phyloP scores from a whole-genome alignment of 2,888 invertebrate genomes.

The Spodoptera exigua region DNA sequence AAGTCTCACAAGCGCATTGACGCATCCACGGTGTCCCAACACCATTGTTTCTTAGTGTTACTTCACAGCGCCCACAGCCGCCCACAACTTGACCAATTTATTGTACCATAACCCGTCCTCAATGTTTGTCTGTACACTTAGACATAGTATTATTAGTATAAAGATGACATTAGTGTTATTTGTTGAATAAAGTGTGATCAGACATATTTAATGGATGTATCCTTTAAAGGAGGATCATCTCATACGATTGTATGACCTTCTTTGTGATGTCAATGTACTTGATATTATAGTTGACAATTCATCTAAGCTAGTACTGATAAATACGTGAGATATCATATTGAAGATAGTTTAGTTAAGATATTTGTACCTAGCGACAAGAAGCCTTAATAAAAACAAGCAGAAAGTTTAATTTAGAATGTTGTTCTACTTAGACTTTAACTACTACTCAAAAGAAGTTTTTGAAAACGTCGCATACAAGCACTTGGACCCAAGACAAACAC shows the following conservation, averaged over 20 bases:
- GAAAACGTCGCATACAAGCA: slow-evolving; percentile 11
- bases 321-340: no score
- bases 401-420: no score
- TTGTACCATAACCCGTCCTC: slow-evolving; percentile 10
- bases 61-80: slow-evolving; percentile 47
- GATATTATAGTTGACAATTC: no score
- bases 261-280: no score
- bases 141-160: slow-evolving; percentile 39
- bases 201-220: not conserved
- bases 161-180: slow-evolving; percentile 9
- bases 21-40: slow-evolving; percentile 49
- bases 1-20: slow-evolving; percentile 18
- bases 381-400: no score
- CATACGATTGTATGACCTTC: no score
- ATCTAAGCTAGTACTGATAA: no score
- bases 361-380: no score
- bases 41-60: slow-evolving; percentile 36
- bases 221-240: no score
- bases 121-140: not conserved
- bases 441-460: not conserved
- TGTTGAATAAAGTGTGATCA: slow-evolving; percentile 16
- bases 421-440: no score
- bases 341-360: no score
- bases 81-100: slow-evolving; percentile 43
- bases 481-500: slow-evolving; percentile 26